These are phyloP conservation scores for Chydorus sphaericus DNA, from an alignment of 2,888 invertebrate genomes.

Conservation along the genomic window DNA sequence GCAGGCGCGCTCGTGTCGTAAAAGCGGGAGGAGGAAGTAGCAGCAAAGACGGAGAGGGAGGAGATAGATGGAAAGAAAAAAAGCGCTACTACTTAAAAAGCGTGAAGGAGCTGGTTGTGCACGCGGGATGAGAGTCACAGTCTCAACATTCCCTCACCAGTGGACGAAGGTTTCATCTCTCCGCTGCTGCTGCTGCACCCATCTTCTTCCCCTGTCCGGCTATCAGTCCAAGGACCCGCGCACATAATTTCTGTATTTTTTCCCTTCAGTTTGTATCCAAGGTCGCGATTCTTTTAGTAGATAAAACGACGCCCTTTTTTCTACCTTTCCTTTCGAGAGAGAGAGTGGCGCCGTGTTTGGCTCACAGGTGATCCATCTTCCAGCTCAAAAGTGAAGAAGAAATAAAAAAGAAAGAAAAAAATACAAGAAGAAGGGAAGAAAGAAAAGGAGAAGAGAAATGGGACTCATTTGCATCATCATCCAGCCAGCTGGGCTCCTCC, in stretches of 20 bases:
- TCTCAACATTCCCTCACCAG: slow-evolving; percentile 6
- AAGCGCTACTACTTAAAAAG: no score
- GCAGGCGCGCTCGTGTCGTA: background rate
- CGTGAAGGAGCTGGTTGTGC: background rate
- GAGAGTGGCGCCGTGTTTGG: no score
- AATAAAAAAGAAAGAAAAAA: background rate
- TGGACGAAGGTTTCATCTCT: background rate
- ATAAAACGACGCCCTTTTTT: no score
- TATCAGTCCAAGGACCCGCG: no score
- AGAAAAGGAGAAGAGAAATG: slow-evolving; percentile 3
- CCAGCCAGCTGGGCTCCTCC: background rate
- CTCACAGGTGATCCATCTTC: no score
- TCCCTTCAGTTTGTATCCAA: no score
- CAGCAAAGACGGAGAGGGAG: background rate
- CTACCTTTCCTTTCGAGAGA: no score
- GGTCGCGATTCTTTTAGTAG: slow-evolving; percentile 1
- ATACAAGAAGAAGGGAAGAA: background rate
- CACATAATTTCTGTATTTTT: no score
- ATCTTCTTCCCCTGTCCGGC: background rate
- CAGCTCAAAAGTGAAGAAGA: background rate
- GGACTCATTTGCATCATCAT: slow-evolving; percentile 5
- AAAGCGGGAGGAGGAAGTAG: background rate
- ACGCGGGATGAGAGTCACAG: background rate
- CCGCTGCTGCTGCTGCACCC: background rate
- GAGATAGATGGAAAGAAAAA: background rate